Evolutionary conservation across 2,888 invertebrate genomes (phyloP).

Genomic region (Tenthredo notha): DNA sequence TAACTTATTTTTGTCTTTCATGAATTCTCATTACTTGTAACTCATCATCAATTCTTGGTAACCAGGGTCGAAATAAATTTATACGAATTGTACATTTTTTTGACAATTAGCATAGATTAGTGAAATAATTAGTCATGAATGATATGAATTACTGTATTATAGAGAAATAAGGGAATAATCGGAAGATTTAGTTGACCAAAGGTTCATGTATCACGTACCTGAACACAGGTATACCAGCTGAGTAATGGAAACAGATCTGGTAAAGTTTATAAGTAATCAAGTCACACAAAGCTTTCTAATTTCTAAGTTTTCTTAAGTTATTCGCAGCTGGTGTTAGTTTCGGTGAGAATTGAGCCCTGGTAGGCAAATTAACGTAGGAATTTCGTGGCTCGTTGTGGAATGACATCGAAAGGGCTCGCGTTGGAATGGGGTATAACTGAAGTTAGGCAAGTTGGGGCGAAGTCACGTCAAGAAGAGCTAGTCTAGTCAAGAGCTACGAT

Average conservation of each 20-base stretch:
- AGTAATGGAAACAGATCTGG: conserved; percentile 25
- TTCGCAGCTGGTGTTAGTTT: conserved; percentile 38
- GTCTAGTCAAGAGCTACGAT: conserved; percentile 29
- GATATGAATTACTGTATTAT: neutral
- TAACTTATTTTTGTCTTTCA: neutral
- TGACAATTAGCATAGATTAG: neutral
- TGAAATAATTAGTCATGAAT: neutral
- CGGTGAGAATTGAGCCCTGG: conserved; percentile 11
- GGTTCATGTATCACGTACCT: neutral
- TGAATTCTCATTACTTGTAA: neutral
- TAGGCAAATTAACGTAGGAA: conserved; percentile 32
- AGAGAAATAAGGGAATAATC: neutral
- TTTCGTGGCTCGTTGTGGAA: conserved; percentile 24
- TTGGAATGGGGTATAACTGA: conserved; percentile 12
- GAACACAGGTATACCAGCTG: neutral
- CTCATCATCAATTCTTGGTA: neutral
- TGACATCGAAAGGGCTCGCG: conserved; percentile 25
- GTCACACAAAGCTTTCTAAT: conserved; percentile 14
- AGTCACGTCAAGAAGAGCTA: conserved; percentile 16
- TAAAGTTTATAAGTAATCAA: conserved; percentile 16
- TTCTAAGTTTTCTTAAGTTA: conserved; percentile 22
- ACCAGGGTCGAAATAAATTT: neutral
- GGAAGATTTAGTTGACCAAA: neutral
- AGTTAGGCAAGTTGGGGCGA: neutral
- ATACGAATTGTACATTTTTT: neutral